phyloP scores from a whole-genome alignment of 2,797 vertebrate genomes.

The Hydrocynus forskahlii region DNA sequence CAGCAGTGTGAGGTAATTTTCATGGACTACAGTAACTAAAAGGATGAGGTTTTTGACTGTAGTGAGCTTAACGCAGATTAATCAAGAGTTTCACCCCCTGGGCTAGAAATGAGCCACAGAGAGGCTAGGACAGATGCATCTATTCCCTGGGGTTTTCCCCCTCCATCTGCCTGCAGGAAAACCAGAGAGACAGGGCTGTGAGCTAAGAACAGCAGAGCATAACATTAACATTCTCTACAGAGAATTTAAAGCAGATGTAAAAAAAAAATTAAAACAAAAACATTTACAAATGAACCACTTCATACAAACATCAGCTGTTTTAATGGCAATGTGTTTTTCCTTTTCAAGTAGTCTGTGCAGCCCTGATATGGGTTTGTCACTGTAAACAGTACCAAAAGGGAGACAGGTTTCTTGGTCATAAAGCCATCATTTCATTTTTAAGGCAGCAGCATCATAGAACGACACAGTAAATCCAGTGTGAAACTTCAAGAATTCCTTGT shows the following conservation, averaged over 20 bases:
- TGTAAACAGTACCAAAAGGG: conserved; percentile 53
- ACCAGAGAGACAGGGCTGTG: conserved; percentile 28
- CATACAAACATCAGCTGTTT: conserved; percentile 59
- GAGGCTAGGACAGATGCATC: conserved; percentile 53
- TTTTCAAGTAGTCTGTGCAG: conserved; percentile 52
- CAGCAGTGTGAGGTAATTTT: conserved; percentile 48
- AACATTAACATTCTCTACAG: conserved; percentile 38
- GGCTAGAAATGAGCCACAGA: conserved; percentile 31
- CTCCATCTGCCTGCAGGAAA: conserved; percentile 53
- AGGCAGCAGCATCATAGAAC: conserved; percentile 60
- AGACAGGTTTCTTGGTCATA: conserved; percentile 54
- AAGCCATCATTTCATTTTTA: conserved; percentile 54
- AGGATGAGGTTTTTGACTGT: conserved; percentile 46
- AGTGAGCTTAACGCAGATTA: conserved; percentile 37
- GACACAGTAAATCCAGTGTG: conserved; percentile 60
- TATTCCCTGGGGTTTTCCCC: conserved; percentile 42
- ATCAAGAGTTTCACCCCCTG: conserved; percentile 28
- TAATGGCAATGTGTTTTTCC: conserved; percentile 44
- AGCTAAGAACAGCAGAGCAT: conserved; percentile 8
- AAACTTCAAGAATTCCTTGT: conserved; percentile 49
- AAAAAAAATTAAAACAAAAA: not conserved
- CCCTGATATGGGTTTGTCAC: conserved; percentile 56
- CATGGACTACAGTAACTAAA: conserved; percentile 39
- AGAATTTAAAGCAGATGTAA: conserved; percentile 31
- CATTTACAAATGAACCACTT: conserved; percentile 41